Percentiles rank a stretch among this genome's conserved stretches.
These are phyloP conservation scores for Microtus montanus DNA, from an alignment of 2,113 vertebrate genomes.

Conservation along the genomic window DNA sequence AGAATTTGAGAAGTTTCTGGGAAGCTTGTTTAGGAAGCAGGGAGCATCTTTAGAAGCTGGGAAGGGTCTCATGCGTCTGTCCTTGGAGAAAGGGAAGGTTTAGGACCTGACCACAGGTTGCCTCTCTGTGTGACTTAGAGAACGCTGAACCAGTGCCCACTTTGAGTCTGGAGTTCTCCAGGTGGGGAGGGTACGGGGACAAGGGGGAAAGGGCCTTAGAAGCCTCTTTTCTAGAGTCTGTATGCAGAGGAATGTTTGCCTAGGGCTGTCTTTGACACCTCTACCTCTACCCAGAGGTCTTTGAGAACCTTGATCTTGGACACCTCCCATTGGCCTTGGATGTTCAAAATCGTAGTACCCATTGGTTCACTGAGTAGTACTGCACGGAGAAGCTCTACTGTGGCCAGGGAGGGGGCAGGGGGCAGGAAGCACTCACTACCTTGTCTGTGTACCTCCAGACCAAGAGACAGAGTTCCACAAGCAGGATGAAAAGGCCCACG, in stretches of 20 bases:
- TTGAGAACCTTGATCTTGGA: background rate
- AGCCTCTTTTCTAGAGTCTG: background rate
- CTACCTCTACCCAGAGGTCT: background rate
- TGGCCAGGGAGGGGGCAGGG: background rate
- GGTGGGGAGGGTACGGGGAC: background rate
- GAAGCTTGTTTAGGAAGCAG: background rate
- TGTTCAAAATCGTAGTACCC: background rate
- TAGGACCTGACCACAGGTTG: background rate
- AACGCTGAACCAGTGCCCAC: background rate
- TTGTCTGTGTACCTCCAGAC: slow-evolving; percentile 43
- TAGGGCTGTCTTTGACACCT: background rate
- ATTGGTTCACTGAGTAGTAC: background rate
- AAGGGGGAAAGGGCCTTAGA: background rate
- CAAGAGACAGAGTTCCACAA: background rate
- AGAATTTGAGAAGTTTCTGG: background rate
- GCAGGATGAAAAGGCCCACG: background rate
- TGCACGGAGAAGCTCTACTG: background rate
- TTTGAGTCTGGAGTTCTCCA: background rate
- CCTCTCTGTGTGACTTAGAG: background rate
- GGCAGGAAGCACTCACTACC: background rate
- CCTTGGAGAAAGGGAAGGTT: background rate
- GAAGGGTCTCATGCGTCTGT: background rate
- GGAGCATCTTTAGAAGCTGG: background rate
- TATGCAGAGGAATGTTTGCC: background rate
- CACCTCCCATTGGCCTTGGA: background rate